Base-by-base conservation (phyloP, 2,113 vertebrate genomes). In the Pholis gunnellus region DNA sequence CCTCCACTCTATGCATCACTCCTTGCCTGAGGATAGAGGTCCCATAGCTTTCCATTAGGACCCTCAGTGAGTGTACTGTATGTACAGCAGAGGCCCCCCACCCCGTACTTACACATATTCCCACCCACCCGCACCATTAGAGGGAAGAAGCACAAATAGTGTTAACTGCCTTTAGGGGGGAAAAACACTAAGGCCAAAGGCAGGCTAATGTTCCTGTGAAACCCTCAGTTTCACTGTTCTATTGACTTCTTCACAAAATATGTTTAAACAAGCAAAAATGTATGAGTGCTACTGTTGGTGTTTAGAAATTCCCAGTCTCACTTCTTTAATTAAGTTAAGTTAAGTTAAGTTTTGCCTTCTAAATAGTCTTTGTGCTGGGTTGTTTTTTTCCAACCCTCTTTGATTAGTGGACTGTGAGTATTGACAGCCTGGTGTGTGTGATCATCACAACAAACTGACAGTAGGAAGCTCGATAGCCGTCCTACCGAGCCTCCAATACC, bases 41-140 rank as follows among this genome's bases (percentile, higher is more conserved):
- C 96, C 95, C 95, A 95, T 94, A 95, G 95, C 94, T 95, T 95
- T 97, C 95, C 96, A 94, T 97, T 95, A 96, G 94, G 96, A 96
- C 95, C 93, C 96, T 96, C 93, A 93, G 84, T 96, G 95, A 96
- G 94, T 80, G 76, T 84, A 84, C 86, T 96, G 95, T 96, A 95
- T 95, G 90, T 96, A 93, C 87, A 91, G 86, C 78, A 74, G 68
- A 86, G 72, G 31, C 54, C 44, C 60, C 71, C 67, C 29, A 25
- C 56, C 50, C 59, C 25, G 1, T 42, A 56, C 65, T 48, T 61
- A 70, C 85, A 77, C 72, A 85, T 40, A 80, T 86, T 81, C 87
- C 92, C 93, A 88, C 93, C 81, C 94, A 94, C 86, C 91, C 70
- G 5, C 89, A 94, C 95, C 94, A 94, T 89, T 96, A 95, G 94